Base-by-base conservation (phyloP, 2,797 vertebrate genomes). In the Lophotriccus pileatus region DNA sequence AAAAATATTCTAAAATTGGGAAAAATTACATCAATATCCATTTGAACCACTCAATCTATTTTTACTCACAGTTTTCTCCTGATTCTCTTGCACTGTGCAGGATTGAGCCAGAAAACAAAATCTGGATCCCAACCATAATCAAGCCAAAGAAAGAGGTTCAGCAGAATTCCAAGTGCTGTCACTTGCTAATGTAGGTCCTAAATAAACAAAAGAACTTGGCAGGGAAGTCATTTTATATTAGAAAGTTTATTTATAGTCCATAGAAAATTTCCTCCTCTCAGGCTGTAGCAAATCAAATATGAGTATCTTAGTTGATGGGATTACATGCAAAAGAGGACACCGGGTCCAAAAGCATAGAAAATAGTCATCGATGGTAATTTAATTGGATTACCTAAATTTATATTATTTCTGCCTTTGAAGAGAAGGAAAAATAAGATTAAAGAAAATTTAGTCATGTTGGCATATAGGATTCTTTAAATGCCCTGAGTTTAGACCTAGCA, bases 231-330 rank as follows among this genome's bases (percentile, higher is more conserved):
- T 63, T 75, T 32, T 37, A 21, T 62, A 59, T 85, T 79, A 84
- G 70, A 49, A 92, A 91, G 14, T 88, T 89, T 18, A n/a, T 86
- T 81, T 87, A 78, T n/a, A 88, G 62, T 63, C 53, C 9, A 14
- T 10, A 52, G 69, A 73, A 73, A 22, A 63, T 92, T 49, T 92
- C 36, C 11, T 90, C 30, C 58, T 91, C 58, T 85, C 43, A 62
- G 43, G 36, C 76, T 75, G 28, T 36, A 90, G 69, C 53, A 81
- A 94, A 76, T 66, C 18, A 68, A 80, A 56, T 94, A 56, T 1
- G 1, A 24, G 24, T 72, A 37, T 47, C 0, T 0, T 28, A 50
- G 37, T 9, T 85, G 36, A 81, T 80, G 11, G 43, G 44, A 66
- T 90, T 88, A 63, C 23, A 34, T 6, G 66, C 63, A 62, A 87